Conservation (phyloP, 2,797 vertebrate species). For the Pangasius larnaudii region DNA sequence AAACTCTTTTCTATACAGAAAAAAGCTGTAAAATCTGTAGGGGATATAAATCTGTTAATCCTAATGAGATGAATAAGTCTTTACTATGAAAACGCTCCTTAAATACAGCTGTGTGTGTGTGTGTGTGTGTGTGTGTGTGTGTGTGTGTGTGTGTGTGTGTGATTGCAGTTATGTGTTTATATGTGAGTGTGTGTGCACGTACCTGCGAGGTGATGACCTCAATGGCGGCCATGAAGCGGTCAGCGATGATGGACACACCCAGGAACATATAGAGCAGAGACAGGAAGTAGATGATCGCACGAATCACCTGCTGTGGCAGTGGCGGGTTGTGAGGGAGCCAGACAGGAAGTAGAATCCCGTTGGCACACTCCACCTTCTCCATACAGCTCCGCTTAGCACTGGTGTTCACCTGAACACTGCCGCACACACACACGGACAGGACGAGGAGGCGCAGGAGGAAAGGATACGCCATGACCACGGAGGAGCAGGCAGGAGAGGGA, state of each 20-base stretch:
- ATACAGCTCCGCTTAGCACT: constrained; percentile 53
- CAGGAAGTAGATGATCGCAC: constrained; percentile 88
- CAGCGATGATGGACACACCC: constrained; percentile 93
- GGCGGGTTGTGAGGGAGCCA: constrained; percentile 87
- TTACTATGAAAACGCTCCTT: not conserved
- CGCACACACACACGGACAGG: constrained; percentile 51
- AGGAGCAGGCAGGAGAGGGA: constrained; percentile 28
- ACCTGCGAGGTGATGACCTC: constrained; percentile 98
- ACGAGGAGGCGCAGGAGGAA: constrained; percentile 47
- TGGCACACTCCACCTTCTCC: constrained; percentile 73
- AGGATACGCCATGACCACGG: constrained; percentile 55
- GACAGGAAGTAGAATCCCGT: constrained; percentile 87
- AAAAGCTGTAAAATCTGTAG: no score
- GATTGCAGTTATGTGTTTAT: no score
- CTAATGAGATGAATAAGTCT: not conserved
- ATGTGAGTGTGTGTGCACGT: constrained; percentile 33
- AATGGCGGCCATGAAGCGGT: constrained; percentile 97
- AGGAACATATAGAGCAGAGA: constrained; percentile 94
- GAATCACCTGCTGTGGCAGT: constrained; percentile 82
- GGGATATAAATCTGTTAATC: no score
- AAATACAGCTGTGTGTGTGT: not conserved
- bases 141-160: no score
- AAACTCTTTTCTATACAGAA: not conserved
- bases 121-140: no score
- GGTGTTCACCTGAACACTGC: constrained; percentile 41